These are phyloP conservation scores for Rhagophthalmus giganteus DNA, from an alignment of 2,888 invertebrate genomes.

Conservation along the genomic window DNA sequence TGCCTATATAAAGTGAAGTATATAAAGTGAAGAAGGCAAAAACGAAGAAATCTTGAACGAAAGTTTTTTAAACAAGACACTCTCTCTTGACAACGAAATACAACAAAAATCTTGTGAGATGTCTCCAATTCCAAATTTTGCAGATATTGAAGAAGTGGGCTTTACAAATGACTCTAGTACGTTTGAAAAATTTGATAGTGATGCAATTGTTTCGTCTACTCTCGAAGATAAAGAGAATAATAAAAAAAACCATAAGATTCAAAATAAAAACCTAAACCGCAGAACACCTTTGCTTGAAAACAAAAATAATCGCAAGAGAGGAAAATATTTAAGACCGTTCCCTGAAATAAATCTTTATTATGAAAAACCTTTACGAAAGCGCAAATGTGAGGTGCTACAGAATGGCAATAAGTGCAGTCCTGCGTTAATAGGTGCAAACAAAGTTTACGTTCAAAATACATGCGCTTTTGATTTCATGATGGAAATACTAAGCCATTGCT, in stretches of 20 bases:
- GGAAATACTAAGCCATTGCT: conserved; percentile 5
- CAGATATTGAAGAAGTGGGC: conserved; percentile 1
- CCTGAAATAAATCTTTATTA: conserved; percentile 4
- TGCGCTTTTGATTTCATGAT: conserved; percentile 6
- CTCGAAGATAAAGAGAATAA: conserved; percentile 3
- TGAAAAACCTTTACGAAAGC: conserved; percentile 5
- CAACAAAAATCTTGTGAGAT: conserved; percentile 4
- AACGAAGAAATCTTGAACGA: conserved; percentile 3
- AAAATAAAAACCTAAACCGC: too few species aligned
- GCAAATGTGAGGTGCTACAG: conserved; percentile 2
- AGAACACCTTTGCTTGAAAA: too few species aligned
- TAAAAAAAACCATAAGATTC: conserved; percentile 2
- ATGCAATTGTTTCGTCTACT: conserved; percentile 4
- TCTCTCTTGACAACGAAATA: conserved; percentile 1
- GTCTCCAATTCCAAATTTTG: conserved; percentile 1
- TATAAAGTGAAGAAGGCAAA: conserved; percentile 3
- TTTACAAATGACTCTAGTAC: conserved; percentile 1
- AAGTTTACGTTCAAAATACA: conserved; percentile 7
- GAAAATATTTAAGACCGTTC: conserved; percentile 1
- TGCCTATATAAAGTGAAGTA: too few species aligned
- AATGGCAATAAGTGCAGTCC: conserved; percentile 3
- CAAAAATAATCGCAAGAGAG: neutral
- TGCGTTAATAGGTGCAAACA: conserved; percentile 3
- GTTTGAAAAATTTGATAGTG: conserved; percentile 1
- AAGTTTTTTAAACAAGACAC: conserved; percentile 3